Evolutionary conservation across 2,797 vertebrate species (phyloP).

Genomic region (Carapus acus): DNA sequence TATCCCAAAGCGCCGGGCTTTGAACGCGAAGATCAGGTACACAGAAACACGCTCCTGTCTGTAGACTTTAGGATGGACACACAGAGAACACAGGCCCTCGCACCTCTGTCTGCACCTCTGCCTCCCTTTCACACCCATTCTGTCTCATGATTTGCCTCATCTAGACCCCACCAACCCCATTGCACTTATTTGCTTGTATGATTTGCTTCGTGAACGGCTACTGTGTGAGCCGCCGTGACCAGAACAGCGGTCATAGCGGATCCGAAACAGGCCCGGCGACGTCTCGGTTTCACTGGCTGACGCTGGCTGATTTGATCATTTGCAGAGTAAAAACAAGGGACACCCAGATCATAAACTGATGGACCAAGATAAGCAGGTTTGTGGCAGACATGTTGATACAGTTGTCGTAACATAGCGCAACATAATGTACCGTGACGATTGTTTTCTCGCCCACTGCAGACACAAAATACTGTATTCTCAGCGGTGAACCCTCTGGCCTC

Average conservation of each 20-base stretch:
- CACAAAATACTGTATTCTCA: constrained; percentile 80
- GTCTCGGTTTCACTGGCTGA: too few species aligned
- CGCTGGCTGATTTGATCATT: constrained; percentile 30
- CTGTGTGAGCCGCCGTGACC: too few species aligned
- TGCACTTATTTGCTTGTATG: constrained; percentile 2
- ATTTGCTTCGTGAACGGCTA: not conserved
- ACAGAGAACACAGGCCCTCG: constrained; percentile 23
- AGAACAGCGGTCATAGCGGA: too few species aligned
- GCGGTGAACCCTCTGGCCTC: constrained; percentile 80
- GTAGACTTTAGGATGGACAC: constrained; percentile 36
- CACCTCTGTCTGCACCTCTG: constrained; percentile 6
- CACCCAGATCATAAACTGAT: constrained; percentile 74
- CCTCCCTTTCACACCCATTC: not conserved
- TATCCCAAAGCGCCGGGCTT: constrained; percentile 86
- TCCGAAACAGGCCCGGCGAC: too few species aligned
- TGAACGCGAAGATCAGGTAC: constrained; percentile 87
- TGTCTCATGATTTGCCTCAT: constrained; percentile 28
- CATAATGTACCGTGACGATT: not conserved
- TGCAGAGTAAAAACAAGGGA: constrained; percentile 81
- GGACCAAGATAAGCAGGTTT: constrained; percentile 85
- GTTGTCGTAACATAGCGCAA: too few species aligned
- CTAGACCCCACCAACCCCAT: constrained; percentile 27
- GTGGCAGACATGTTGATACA: constrained; percentile 1
- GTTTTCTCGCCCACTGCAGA: constrained; percentile 55
- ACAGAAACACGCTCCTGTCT: constrained; percentile 61